Evolutionary conservation across 2,113 vertebrate species (phyloP).

Genomic region (Acrocephalus kingi): DNA sequence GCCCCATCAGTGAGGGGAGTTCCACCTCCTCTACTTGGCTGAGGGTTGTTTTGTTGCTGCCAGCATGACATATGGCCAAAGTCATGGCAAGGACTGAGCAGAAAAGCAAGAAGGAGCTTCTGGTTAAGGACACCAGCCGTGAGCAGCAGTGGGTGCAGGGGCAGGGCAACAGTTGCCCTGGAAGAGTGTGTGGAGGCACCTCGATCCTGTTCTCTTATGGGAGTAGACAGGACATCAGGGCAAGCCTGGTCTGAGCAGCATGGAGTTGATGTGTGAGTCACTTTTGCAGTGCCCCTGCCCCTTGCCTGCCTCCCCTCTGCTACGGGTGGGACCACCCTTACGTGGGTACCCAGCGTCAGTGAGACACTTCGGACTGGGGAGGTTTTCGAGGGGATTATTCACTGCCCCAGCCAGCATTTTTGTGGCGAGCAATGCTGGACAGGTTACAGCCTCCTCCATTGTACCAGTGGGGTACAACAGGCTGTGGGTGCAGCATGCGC

Average conservation of each 20-base stretch:
- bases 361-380: not conserved
- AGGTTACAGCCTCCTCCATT: not conserved
- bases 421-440: not conserved
- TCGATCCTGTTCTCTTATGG: not conserved
- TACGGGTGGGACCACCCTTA: fast-evolving
- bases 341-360: fast-evolving
- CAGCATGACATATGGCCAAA: not conserved
- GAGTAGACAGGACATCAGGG: not conserved
- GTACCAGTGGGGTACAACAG: not conserved
- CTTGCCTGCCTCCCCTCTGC: not conserved
- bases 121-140: not conserved
- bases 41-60: not conserved
- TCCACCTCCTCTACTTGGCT: not conserved
- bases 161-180: not conserved
- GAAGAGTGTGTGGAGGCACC: not conserved
- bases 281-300: not conserved
- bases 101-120: not conserved
- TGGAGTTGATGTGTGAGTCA: not conserved
- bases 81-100: not conserved
- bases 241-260: not conserved
- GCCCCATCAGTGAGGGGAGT: not conserved
- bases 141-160: not conserved
- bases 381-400: not conserved
- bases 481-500: not conserved
- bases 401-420: not conserved